A percentile compares a stretch with the other conserved stretches of the same genome.
Evolutionary conservation across 1,140 invertebrate genomes (phyloP).

Genomic region (Drosophila erecta): DNA sequence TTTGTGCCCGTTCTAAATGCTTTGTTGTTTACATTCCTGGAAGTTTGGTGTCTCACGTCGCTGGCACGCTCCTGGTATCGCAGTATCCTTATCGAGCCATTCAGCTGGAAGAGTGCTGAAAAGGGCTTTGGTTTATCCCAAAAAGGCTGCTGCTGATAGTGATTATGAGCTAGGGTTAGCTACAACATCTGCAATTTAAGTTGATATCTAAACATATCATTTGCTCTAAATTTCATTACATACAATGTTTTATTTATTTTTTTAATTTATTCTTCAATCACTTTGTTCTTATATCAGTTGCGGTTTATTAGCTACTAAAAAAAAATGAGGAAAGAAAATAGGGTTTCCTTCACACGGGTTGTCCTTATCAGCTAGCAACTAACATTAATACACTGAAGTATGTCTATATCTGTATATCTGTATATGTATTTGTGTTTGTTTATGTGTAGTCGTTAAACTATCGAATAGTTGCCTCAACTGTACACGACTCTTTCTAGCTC

Average conservation of each 20-base stretch:
- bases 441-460: constrained; percentile 19
- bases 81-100: constrained; percentile 14
- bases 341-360: constrained; percentile 44
- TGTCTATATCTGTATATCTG: constrained; percentile 24
- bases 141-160: background rate
- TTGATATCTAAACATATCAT: background rate
- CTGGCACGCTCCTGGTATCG: constrained; percentile 23
- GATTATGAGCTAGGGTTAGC: background rate
- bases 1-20: constrained; percentile 72
- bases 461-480: constrained; percentile 41
- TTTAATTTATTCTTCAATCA: constrained; percentile 74
- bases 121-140: background rate
- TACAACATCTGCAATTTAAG: background rate
- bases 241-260: constrained; percentile 1
- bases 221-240: background rate
- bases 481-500: constrained; percentile 28
- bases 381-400: constrained; percentile 68
- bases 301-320: constrained; percentile 75
- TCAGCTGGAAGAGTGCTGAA: constrained; percentile 53
- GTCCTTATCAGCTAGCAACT: constrained; percentile 58
- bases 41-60: constrained; percentile 77
- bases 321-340: constrained; percentile 50
- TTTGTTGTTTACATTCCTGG: constrained; percentile 79
- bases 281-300: constrained; percentile 77
- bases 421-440: constrained; percentile 26